These are phyloP conservation scores for Magallana angulata DNA, from an alignment of 1,140 invertebrate genomes.

Conservation along the genomic window DNA sequence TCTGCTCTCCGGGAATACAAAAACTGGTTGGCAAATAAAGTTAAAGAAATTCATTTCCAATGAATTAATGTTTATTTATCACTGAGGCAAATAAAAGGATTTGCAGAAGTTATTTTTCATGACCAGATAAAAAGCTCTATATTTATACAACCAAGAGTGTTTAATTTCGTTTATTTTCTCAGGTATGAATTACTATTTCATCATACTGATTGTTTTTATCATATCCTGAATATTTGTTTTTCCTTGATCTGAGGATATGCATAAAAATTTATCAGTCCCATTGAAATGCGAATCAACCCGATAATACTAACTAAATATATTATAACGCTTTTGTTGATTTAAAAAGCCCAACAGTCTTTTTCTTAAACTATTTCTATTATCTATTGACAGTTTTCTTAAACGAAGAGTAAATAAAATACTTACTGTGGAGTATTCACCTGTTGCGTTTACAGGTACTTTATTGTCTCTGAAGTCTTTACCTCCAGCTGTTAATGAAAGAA, in stretches of 20 bases:
- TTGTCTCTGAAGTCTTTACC: conserved; percentile 57
- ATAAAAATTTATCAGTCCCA: background rate
- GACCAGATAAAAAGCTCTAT: background rate
- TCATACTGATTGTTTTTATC: background rate
- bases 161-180: background rate
- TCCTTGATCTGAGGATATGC: no score
- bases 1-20: conserved; percentile 48
- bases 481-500: conserved; percentile 37
- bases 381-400: background rate
- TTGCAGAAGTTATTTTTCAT: background rate
- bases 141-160: background rate
- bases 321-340: background rate
- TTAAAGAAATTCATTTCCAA: background rate
- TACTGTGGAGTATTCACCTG: conserved; percentile 50
- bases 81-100: background rate
- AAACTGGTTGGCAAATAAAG: conserved; percentile 41
- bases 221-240: background rate
- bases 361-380: background rate
- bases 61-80: background rate
- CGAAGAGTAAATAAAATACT: background rate
- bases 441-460: conserved; percentile 42
- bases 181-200: background rate
- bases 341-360: no score
- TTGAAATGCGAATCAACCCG: background rate
- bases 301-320: background rate